phyloP scores from a whole-genome alignment of 2,797 vertebrate species.

The Crocidura indochinensis region DNA sequence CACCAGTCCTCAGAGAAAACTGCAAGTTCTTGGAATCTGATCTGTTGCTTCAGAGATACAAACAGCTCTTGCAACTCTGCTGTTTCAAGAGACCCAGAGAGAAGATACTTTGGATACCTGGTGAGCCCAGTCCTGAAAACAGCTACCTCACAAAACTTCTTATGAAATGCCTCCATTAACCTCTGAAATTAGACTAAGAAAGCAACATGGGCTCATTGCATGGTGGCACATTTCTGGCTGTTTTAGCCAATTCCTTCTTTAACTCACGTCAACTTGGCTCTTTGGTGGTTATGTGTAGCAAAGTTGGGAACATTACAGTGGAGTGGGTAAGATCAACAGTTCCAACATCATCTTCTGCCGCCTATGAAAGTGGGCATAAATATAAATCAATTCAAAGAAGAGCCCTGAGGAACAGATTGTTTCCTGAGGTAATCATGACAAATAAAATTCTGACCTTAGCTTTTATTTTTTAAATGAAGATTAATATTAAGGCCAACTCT shows the following conservation, averaged over 20 bases:
- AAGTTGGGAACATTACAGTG: background rate
- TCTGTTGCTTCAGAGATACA: background rate
- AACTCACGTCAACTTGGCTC: background rate
- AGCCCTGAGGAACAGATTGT: background rate
- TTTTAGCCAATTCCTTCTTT: background rate
- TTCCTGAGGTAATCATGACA: conserved; percentile 50
- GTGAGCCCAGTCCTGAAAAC: background rate
- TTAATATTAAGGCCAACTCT: conserved; percentile 28
- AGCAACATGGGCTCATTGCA: background rate
- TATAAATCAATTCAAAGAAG: conserved; percentile 38
- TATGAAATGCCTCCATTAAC: background rate
- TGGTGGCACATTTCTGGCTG: background rate
- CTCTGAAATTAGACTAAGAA: background rate
- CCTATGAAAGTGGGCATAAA: background rate
- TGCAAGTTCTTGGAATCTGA: background rate
- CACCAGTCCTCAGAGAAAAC: background rate
- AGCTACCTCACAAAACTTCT: background rate
- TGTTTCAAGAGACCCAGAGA: background rate
- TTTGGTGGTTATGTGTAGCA: background rate
- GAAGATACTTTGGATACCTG: background rate
- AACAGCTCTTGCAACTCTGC: background rate
- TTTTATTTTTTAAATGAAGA: conserved; percentile 63
- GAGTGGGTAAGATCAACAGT: background rate
- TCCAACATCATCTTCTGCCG: conserved; percentile 14
- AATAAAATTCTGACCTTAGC: conserved; percentile 64